A percentile compares a stretch with the other conserved stretches of the same genome.
phyloP scores from a whole-genome alignment of 2,113 vertebrate genomes.

The Pagrus major region DNA sequence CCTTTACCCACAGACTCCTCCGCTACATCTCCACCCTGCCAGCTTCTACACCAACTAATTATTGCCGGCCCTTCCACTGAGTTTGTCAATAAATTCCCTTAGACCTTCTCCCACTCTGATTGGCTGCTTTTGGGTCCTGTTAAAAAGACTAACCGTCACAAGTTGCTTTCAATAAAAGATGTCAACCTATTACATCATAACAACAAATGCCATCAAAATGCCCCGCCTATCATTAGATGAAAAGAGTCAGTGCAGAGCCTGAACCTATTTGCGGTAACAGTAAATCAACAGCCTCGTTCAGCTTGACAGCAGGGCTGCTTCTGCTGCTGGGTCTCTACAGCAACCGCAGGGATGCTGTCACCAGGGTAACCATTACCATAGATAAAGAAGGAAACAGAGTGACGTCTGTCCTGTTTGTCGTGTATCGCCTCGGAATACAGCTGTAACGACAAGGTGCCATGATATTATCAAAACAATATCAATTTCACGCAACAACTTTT shows the following conservation, averaged over 20 bases:
- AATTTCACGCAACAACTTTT: conserved; percentile 22
- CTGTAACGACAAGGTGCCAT: neutral
- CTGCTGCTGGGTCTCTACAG: conserved; percentile 63
- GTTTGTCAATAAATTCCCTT: too few relatives aligned
- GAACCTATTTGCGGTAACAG: conserved; percentile 57
- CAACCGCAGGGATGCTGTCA: conserved; percentile 74
- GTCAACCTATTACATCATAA: neutral
- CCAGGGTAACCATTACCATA: conserved; percentile 62
- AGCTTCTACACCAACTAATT: too few relatives aligned
- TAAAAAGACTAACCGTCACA: too few relatives aligned
- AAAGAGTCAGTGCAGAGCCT: conserved; percentile 12
- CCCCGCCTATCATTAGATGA: neutral
- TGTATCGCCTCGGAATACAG: neutral
- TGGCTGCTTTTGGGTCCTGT: too few relatives aligned
- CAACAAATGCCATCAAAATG: conserved; percentile 6
- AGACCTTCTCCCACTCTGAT: too few relatives aligned
- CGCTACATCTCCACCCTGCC: too few relatives aligned
- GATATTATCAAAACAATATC: conserved; percentile 25
- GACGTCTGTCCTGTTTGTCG: conserved; percentile 22
- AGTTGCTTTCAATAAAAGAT: neutral
- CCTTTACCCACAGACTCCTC: too few relatives aligned
- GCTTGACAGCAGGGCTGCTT: conserved; percentile 55
- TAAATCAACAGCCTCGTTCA: conserved; percentile 49
- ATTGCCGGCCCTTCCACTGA: too few relatives aligned
- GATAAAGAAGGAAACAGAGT: conserved; percentile 59